Percentiles rank a stretch among this genome's conserved stretches.
These are phyloP conservation scores for Xenus cinereus DNA, from an alignment of 2,113 vertebrate genomes.

Conservation along the genomic window DNA sequence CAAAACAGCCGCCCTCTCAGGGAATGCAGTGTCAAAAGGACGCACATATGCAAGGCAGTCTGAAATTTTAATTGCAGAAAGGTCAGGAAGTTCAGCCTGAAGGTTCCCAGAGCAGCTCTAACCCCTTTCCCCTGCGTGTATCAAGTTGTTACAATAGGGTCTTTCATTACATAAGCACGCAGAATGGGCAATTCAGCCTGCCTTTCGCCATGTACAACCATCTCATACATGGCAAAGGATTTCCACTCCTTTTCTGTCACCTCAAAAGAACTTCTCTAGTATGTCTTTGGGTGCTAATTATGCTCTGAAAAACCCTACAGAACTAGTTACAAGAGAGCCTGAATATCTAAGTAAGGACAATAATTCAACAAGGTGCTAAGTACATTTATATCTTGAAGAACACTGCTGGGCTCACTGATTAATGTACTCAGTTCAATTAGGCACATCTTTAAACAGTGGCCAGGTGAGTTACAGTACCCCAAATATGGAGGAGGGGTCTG, in stretches of 20 bases:
- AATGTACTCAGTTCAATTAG: neutral
- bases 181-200: neutral
- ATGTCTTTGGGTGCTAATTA: neutral
- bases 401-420: neutral
- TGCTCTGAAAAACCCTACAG: neutral
- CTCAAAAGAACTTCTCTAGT: neutral
- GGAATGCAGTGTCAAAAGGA: neutral
- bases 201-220: neutral
- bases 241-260: neutral
- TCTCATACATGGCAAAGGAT: neutral
- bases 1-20: neutral
- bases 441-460: neutral
- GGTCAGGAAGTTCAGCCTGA: neutral
- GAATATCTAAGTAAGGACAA: neutral
- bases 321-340: neutral
- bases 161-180: neutral
- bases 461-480: neutral
- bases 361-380: neutral
- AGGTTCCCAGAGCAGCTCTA: neutral
- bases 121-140: neutral
- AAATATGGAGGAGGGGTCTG: neutral
- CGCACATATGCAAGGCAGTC: neutral
- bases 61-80: slow-evolving; percentile 50
- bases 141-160: neutral
- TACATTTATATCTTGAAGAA: neutral